Base-by-base conservation (phyloP, 2,888 invertebrate species). In the Eristalis tenax region DNA sequence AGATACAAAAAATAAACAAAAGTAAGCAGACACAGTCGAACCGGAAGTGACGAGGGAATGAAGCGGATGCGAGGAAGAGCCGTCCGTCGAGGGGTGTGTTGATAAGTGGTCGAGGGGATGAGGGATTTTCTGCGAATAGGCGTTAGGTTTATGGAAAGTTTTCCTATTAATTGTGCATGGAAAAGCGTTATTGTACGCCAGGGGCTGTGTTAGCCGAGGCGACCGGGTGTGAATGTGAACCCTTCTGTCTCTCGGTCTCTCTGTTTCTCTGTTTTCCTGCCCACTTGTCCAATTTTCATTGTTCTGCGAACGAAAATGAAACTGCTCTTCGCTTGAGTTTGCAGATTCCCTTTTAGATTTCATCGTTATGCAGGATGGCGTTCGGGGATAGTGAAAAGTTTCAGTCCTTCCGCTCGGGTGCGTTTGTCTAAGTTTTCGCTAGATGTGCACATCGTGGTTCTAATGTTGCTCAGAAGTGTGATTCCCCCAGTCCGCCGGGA, bases 121-220 rank as follows among this genome's bases (percentile, higher is more conserved):
- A 32, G 32, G 10, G 50, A 18, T 18, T 50, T 18, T 18, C 50
- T 50, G 50, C 50, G 50, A 82, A 70, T 68, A 75, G 73, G 83
- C 77, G 71, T 66, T 71, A 61, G 77, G 83, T 63, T 77, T 83
- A 74, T 83, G 80, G 35, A 88, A 84, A 70, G 70, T 77, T 86
- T 86, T 74, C 56, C 69, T 81, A 73, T 84, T 88, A 88, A 84
- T 84, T 84, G 84, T 84, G 73, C 80, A 84, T 77, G 84, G 69
- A 73, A 57, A 70, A 66, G 80, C 40, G 64, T 83, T 80, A 87
- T 87, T 87, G 80, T 69, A 76, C 83, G 23, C 83, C 50, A 1
- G 83, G 71, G 82, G 83, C 70, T 71, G 22, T 82, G 82, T 56
- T 69, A 66, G 77, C 50, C 56, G 22, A 69, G 50, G 23, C 57